Percentiles rank a stretch among this genome's conserved stretches.
These are phyloP conservation scores for Mactra quadrangularis DNA, from an alignment of 1,140 invertebrate species.

Conservation along the genomic window DNA sequence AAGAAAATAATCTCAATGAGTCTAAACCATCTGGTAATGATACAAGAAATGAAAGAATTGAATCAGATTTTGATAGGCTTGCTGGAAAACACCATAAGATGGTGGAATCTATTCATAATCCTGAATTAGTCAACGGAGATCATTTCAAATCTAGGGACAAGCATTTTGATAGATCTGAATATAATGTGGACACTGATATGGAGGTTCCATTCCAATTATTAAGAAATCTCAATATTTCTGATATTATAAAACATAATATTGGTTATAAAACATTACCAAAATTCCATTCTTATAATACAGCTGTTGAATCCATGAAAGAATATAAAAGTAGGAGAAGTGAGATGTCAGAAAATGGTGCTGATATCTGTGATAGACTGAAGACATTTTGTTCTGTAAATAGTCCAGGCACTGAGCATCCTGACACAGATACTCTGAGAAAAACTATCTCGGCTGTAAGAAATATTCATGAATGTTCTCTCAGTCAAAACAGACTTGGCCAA, in stretches of 20 bases:
- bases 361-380: neutral
- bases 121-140: too few relatives aligned
- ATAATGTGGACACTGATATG: neutral
- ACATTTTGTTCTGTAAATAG: neutral
- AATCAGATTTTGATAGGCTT: too few relatives aligned
- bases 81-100: too few relatives aligned
- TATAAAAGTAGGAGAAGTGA: neutral
- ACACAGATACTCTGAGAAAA: neutral
- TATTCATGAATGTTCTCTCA: neutral
- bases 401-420: neutral
- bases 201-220: neutral
- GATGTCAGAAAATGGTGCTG: neutral
- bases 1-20: too few relatives aligned
- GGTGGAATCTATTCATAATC: too few relatives aligned
- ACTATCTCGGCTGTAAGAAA: constrained; percentile 1
- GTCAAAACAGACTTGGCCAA: neutral
- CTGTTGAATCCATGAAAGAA: constrained; percentile 12
- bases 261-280: neutral
- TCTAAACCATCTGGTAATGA: too few relatives aligned
- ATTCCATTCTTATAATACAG: constrained; percentile 4
- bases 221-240: constrained; percentile 6
- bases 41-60: too few relatives aligned
- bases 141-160: too few relatives aligned
- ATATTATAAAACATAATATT: constrained; percentile 8
- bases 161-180: too few relatives aligned